Evolutionary conservation across 2,888 invertebrate species (phyloP), one percentile per base, ranked within the genome.

Genomic region (Prosopocoilus inquinatus): DNA sequence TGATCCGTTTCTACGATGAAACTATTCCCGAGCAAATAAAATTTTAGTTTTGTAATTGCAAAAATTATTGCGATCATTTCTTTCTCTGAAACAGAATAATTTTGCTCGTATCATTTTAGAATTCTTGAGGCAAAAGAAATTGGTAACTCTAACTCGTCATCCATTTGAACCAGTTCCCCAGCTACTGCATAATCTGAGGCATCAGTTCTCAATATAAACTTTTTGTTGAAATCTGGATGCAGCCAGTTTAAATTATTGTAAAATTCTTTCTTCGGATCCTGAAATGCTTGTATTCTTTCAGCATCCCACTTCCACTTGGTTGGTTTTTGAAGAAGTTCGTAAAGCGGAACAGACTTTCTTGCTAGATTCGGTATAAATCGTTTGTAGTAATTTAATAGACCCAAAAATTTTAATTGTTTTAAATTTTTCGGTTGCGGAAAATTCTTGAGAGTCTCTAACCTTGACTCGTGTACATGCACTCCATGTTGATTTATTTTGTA

Each of bases 61-160:
- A 28, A 53, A 2, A 53, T 41, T 3, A 53, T 46, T 7, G 53
- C 53, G 11, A 41, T 15, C 53, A 53, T 53, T 41, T 47, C 53
- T 13, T 53, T 53, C 38, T 53, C 53, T 2, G 53, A 28, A 33
- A 47, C 34, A 3, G 41, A 28, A 9, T 53, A 53, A 9, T 33
- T 47, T 32, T 2, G 11, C 12, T 47, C 53, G n/a, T 35, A 36
- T 11, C 28, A 15, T 20, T 35, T 8, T 11, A 41, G 12, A 1
- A 41, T 15, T 2, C 41, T 41, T 9, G 41, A 41, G 3, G 5
- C 11, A 12, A 41, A 41, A 41, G 3, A 41, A 9, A 41, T 2
- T n/a, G 41, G n/a, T 12, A 13, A 8, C 13, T 41, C 1, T 11
- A 2, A 3, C 9, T 12, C 11, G 3, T 11, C 13, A 12, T 41